phyloP scores from a whole-genome alignment of 2,113 vertebrate species.

The Murina feae region DNA sequence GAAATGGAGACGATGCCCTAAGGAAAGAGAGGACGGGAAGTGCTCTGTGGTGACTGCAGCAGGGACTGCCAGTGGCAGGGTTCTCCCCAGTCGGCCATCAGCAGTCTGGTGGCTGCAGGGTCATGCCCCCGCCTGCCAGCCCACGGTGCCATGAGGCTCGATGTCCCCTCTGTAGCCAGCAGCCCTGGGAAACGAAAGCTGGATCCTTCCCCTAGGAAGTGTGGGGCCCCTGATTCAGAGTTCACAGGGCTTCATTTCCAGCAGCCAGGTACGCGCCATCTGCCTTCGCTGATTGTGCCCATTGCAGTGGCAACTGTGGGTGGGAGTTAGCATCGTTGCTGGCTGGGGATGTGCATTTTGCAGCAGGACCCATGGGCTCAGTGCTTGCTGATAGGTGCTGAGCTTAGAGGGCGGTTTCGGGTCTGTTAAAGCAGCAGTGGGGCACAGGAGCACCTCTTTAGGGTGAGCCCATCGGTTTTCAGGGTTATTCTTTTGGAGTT shows the following conservation, averaged over 20 bases:
- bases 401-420: background rate
- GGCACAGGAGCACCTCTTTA: background rate
- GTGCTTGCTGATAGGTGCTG: background rate
- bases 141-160: rapidly evolving
- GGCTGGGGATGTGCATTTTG: background rate
- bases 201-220: background rate
- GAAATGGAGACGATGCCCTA: background rate
- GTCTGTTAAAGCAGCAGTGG: background rate
- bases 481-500: background rate
- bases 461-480: background rate
- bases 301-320: background rate
- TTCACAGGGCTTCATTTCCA: background rate
- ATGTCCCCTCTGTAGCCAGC: background rate
- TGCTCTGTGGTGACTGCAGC: background rate
- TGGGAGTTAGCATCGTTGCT: background rate
- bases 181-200: background rate
- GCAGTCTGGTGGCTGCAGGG: background rate
- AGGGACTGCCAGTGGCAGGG: background rate
- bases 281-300: background rate
- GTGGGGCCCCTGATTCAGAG: background rate
- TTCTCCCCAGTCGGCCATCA: background rate
- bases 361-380: background rate
- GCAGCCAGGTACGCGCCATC: background rate
- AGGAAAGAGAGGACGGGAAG: background rate
- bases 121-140: background rate